phyloP scores from a whole-genome alignment of 2,888 invertebrate genomes.

The Dasypogon diadema region DNA sequence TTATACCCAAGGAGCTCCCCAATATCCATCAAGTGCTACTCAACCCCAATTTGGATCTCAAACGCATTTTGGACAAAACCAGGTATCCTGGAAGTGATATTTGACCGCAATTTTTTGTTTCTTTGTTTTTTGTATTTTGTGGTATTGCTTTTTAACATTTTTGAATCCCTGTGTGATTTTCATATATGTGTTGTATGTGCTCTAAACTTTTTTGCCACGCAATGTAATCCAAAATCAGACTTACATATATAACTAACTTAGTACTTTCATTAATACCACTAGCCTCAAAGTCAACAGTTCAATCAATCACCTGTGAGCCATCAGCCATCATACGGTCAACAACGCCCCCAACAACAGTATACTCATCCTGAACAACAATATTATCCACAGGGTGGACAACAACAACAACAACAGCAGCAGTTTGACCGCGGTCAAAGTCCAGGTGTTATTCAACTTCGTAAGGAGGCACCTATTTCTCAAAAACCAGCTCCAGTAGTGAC shows the following conservation, averaged over 20 bases:
- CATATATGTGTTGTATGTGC: slow-evolving; percentile 19
- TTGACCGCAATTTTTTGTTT: slow-evolving; percentile 47
- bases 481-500: slow-evolving; percentile 79
- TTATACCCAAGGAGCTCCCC: slow-evolving; percentile 44
- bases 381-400: slow-evolving; percentile 59
- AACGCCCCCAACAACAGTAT: slow-evolving; percentile 57
- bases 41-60: slow-evolving; percentile 49
- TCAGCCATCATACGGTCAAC: slow-evolving; percentile 55
- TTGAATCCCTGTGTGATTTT: slow-evolving; percentile 23
- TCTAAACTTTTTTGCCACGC: not conserved
- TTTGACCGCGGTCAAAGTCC: slow-evolving; percentile 70
- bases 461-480: slow-evolving; percentile 81
- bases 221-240: not conserved
- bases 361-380: slow-evolving; percentile 59
- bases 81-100: slow-evolving; percentile 37
- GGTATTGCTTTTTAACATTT: slow-evolving; percentile 38
- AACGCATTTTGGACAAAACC: slow-evolving; percentile 32
- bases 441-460: slow-evolving; percentile 72
- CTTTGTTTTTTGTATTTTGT: slow-evolving; percentile 24
- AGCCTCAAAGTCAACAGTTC: slow-evolving; percentile 35
- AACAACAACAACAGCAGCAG: slow-evolving; percentile 58
- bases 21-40: slow-evolving; percentile 30
- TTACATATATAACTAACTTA: not conserved
- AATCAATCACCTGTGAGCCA: slow-evolving; percentile 53
- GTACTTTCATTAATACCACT: slow-evolving; percentile 27